Percentiles rank a stretch among this genome's conserved stretches.
phyloP scores from a whole-genome alignment of 2,797 vertebrate species.

The Sorex maritimensis region DNA sequence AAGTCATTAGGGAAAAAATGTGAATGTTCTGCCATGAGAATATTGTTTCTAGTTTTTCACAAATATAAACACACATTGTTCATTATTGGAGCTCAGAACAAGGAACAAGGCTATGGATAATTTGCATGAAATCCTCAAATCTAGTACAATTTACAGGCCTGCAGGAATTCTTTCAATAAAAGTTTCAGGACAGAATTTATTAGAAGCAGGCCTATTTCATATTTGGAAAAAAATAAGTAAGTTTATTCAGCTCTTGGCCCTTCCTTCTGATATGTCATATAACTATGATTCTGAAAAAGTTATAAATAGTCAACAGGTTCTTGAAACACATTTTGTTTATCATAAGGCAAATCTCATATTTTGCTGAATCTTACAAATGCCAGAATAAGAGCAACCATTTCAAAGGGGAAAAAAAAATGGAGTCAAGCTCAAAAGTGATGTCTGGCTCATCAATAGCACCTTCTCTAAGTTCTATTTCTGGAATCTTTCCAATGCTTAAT shows the following conservation, averaged over 20 bases:
- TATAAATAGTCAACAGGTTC: slow-evolving; percentile 63
- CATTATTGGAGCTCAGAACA: slow-evolving; percentile 42
- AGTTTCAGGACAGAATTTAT: slow-evolving; percentile 58
- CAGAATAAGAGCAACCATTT: slow-evolving; percentile 16
- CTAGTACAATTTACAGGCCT: background rate
- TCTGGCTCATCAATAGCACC: background rate
- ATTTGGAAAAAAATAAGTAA: slow-evolving; percentile 70
- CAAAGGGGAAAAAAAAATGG: slow-evolving; percentile 22
- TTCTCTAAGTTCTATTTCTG: slow-evolving; percentile 59
- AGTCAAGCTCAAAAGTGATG: background rate
- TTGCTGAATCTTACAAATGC: slow-evolving; percentile 55
- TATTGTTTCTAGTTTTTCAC: slow-evolving; percentile 25
- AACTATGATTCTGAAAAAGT: slow-evolving; percentile 70
- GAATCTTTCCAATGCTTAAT: slow-evolving; percentile 32
- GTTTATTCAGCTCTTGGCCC: slow-evolving; percentile 64
- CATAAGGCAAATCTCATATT: background rate
- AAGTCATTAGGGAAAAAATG: background rate
- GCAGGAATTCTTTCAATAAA: slow-evolving; percentile 41
- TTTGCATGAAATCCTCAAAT: slow-evolving; percentile 28
- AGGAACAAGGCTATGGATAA: slow-evolving; percentile 17
- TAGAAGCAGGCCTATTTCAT: slow-evolving; percentile 40
- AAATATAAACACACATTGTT: slow-evolving; percentile 35
- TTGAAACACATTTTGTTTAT: slow-evolving; percentile 70
- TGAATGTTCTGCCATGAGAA: background rate
- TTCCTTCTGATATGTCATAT: slow-evolving; percentile 75